These are phyloP conservation scores for Adela reaumurella DNA, from an alignment of 2,888 invertebrate genomes.

Conservation along the genomic window DNA sequence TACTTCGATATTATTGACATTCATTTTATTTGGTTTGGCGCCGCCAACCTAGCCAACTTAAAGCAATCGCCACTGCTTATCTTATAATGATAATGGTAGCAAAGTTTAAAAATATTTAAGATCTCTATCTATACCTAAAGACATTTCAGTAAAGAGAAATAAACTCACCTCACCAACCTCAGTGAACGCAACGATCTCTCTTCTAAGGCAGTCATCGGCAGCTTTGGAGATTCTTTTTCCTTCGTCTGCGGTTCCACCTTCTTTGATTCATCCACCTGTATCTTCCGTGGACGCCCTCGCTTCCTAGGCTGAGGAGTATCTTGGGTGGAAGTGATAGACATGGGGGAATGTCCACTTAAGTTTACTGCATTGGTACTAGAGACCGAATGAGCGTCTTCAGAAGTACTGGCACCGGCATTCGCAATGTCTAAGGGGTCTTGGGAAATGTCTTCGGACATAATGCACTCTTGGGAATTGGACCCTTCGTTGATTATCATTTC, in stretches of 20 bases:
- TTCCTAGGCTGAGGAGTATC: constrained; percentile 36
- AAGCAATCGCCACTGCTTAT: too few species aligned
- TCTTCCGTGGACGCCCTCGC: constrained; percentile 44
- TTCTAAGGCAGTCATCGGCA: constrained; percentile 40
- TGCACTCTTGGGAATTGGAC: constrained; percentile 37
- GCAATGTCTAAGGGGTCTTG: constrained; percentile 46
- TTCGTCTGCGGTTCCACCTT: too few species aligned
- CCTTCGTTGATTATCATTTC: constrained; percentile 47
- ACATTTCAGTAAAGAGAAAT: too few species aligned
- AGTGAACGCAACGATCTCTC: constrained; percentile 32
- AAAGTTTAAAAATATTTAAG: too few species aligned
- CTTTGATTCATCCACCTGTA: too few species aligned
- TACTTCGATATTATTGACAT: too few species aligned
- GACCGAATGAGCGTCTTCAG: constrained; percentile 9
- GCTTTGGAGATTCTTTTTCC: constrained; percentile 15
- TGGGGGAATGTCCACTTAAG: constrained; percentile 7
- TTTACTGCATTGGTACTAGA: constrained; percentile 6
- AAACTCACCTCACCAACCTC: constrained; percentile 5
- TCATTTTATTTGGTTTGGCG: too few species aligned
- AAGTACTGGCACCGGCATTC: background rate
- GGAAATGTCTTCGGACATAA: constrained; percentile 32
- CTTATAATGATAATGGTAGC: too few species aligned
- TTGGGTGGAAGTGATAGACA: background rate
- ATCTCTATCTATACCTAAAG: too few species aligned
- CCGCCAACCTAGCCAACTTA: too few species aligned